These are phyloP conservation scores for Tipula unca DNA, from an alignment of 2,888 invertebrate species.

Conservation along the genomic window DNA sequence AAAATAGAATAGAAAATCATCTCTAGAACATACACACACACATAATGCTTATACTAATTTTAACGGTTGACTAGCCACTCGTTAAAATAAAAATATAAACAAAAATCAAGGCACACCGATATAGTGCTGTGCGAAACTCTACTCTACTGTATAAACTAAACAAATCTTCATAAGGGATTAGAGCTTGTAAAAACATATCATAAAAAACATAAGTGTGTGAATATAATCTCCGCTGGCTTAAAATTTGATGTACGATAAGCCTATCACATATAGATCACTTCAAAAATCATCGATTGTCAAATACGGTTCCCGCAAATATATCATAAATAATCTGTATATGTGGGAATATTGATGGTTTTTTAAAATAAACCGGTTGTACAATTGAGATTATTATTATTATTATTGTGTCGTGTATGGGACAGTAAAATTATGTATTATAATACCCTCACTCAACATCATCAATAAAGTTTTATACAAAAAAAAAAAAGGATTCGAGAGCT, in stretches of 20 bases:
- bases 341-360: background rate
- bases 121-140: background rate
- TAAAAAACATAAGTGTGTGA: background rate
- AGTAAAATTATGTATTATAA: background rate
- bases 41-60: background rate
- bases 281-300: background rate
- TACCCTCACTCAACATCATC: background rate
- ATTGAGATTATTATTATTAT: background rate
- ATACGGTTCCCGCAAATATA: background rate
- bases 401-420: background rate
- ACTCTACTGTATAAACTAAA: background rate
- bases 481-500: background rate
- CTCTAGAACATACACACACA: background rate
- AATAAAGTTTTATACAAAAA: background rate
- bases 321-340: background rate
- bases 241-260: background rate
- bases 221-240: background rate
- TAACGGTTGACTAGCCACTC: slow-evolving; percentile 14
- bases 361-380: background rate
- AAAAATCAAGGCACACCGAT: background rate
- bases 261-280: background rate
- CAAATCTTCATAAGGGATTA: background rate
- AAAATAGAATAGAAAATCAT: background rate
- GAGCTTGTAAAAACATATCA: background rate
- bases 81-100: background rate